These are phyloP conservation scores for Pyrgilauda ruficollis DNA, from an alignment of 2,113 vertebrate species.

Conservation along the genomic window DNA sequence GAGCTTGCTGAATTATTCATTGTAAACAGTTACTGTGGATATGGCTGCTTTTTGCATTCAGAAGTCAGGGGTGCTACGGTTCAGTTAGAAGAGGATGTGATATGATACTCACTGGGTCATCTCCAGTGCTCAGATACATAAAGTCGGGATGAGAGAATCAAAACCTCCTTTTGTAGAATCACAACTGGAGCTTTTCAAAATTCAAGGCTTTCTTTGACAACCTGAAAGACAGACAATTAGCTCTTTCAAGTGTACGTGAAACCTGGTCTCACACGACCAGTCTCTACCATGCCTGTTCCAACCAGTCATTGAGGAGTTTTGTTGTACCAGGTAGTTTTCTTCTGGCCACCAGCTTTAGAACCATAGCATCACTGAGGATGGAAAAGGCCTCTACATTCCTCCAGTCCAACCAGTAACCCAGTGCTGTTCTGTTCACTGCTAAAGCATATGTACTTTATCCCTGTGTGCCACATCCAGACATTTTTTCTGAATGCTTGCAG, in stretches of 20 bases:
- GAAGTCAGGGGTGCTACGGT: background rate
- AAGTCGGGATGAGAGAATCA: background rate
- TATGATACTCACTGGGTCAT: background rate
- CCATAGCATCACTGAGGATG: background rate
- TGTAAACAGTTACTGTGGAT: background rate
- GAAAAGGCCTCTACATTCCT: background rate
- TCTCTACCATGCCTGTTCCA: background rate
- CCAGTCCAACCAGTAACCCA: background rate
- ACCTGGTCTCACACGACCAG: background rate
- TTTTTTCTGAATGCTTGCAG: background rate
- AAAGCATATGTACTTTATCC: background rate
- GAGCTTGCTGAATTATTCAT: slow-evolving; percentile 49
- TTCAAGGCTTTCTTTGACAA: background rate
- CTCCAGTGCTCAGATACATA: background rate
- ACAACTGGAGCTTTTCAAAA: background rate
- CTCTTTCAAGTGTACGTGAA: background rate
- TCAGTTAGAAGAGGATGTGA: background rate
- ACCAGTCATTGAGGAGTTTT: background rate
- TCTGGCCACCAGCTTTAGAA: background rate
- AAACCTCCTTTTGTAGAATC: background rate
- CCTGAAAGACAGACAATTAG: background rate
- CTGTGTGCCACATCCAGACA: background rate
- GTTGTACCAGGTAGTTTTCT: background rate
- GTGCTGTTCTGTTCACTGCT: background rate
- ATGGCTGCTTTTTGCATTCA: background rate